A percentile compares a stretch with the other conserved stretches of the same genome.
phyloP scores from a whole-genome alignment of 2,113 vertebrate genomes.

The Cygnus atratus region DNA sequence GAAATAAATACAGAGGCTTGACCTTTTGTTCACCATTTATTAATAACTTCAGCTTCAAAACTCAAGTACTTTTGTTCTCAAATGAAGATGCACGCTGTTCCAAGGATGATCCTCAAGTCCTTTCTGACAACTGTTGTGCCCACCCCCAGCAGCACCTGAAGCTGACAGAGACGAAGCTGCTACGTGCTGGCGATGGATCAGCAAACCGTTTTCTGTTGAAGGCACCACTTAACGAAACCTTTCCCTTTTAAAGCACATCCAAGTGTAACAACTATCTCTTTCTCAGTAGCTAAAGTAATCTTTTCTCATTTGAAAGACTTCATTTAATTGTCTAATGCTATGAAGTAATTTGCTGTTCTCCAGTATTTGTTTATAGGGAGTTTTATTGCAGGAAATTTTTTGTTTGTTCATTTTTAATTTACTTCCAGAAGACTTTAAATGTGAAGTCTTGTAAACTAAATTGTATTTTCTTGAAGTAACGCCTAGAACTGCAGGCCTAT shows the following conservation, averaged over 20 bases:
- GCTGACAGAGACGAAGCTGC: neutral
- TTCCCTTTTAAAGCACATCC: neutral
- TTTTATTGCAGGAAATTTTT: neutral
- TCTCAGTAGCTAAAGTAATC: neutral
- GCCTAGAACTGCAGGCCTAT: neutral
- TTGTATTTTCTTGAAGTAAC: neutral
- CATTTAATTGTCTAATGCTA: neutral
- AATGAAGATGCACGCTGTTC: neutral
- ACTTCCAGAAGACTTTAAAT: neutral
- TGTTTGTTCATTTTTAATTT: neutral
- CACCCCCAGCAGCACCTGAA: neutral
- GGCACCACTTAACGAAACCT: neutral
- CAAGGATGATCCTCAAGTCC: neutral
- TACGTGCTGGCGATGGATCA: neutral
- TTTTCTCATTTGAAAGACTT: neutral
- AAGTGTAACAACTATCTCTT: neutral
- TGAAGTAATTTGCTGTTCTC: neutral
- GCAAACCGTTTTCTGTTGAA: neutral
- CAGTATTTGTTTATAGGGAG: neutral
- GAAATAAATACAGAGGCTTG: neutral
- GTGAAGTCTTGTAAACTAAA: neutral
- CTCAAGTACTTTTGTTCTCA: neutral
- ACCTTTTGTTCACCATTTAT: neutral
- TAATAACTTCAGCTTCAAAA: neutral
- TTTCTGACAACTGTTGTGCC: neutral